Conservation (phyloP, 2,113 vertebrate genomes). For the Stictonetta naevosa region DNA sequence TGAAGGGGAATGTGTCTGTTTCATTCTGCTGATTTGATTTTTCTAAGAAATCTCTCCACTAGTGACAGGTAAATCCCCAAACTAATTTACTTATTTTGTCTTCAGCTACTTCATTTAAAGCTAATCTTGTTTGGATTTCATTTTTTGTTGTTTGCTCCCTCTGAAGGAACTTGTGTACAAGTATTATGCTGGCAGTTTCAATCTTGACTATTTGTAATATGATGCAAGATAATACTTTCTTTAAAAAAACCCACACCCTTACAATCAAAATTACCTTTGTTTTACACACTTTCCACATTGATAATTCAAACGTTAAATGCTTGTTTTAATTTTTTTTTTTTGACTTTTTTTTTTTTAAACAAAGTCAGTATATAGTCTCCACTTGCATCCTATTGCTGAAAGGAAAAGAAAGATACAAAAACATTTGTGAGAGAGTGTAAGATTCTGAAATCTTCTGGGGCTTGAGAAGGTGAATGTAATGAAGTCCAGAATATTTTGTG, state of each 20-base stretch:
- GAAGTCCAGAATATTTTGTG: neutral
- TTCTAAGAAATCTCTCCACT: neutral
- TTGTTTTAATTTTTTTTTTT: neutral
- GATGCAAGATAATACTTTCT: neutral
- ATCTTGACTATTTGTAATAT: neutral
- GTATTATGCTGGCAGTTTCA: neutral
- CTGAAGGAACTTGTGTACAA: neutral
- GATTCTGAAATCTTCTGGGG: neutral
- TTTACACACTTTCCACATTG: neutral
- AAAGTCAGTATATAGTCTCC: neutral
- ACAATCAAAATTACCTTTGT: neutral
- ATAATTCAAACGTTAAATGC: neutral
- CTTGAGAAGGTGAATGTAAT: neutral
- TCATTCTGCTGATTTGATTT: conserved; percentile 32
- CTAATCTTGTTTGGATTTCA: neutral
- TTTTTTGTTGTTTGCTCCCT: neutral
- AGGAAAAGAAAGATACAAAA: neutral
- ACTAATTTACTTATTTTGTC: conserved; percentile 35
- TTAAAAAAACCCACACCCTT: neutral
- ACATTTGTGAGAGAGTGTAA: neutral
- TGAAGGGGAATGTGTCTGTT: neutral
- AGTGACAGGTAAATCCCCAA: conserved; percentile 26
- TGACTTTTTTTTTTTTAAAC: neutral
- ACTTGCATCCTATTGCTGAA: neutral
- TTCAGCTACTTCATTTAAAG: conserved; percentile 37